Evolutionary conservation across 2,113 vertebrate genomes (phyloP).

Genomic region (Peucedramus taeniatus): DNA sequence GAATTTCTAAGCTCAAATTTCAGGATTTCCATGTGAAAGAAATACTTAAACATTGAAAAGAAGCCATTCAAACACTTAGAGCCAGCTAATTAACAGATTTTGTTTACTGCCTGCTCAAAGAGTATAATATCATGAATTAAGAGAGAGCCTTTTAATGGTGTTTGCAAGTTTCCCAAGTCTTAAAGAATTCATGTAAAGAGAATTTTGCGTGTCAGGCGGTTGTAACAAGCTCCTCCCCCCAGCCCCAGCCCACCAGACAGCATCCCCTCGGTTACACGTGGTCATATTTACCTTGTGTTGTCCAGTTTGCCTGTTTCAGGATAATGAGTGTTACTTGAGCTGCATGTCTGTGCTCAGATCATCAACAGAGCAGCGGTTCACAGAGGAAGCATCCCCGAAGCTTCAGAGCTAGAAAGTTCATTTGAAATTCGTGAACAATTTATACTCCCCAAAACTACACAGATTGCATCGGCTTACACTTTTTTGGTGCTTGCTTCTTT

Average conservation of each 20-base stretch:
- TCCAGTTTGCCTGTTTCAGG: neutral
- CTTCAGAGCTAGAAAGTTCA: neutral
- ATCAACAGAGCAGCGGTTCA: neutral
- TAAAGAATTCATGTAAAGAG: neutral
- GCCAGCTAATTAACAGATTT: neutral
- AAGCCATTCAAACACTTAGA: neutral
- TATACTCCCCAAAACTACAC: neutral
- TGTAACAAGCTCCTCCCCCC: neutral
- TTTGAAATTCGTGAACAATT: neutral
- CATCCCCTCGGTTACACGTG: neutral
- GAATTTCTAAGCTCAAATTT: neutral
- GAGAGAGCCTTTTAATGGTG: neutral
- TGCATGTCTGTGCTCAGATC: neutral
- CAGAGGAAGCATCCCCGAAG: neutral
- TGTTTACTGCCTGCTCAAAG: neutral
- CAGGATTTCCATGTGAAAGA: neutral
- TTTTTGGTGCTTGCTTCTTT: neutral
- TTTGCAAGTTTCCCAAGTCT: neutral
- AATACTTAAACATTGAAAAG: neutral
- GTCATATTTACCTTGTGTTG: neutral
- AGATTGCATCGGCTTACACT: fast-evolving
- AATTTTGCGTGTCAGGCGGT: neutral
- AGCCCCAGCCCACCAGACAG: neutral
- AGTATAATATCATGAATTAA: neutral
- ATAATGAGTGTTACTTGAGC: neutral